A percentile compares a stretch with the other conserved stretches of the same genome.
phyloP scores from a whole-genome alignment of 1,140 invertebrate species.

The Meteorus sp. region DNA sequence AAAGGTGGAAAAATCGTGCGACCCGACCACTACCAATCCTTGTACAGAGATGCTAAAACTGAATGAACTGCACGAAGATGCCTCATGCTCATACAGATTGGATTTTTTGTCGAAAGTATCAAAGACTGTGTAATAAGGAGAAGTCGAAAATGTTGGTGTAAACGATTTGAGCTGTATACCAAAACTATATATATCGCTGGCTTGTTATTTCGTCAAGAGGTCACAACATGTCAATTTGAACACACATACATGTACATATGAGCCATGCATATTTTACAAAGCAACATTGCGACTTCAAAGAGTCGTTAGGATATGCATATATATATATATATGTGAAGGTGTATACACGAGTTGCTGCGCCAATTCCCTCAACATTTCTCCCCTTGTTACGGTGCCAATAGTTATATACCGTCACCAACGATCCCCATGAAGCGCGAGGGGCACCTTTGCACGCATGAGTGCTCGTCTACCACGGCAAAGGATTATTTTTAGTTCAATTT shows the following conservation, averaged over 20 bases:
- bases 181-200: no score
- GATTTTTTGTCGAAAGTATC: no score
- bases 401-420: not conserved
- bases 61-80: no score
- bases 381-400: conserved; percentile 14
- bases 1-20: not conserved
- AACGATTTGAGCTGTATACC: no score
- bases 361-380: conserved; percentile 10
- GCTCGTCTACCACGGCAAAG: conserved; percentile 45
- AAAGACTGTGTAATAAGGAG: no score
- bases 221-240: conserved; percentile 13
- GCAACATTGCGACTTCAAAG: conserved; percentile 44
- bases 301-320: conserved; percentile 26
- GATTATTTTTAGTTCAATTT: conserved; percentile 59
- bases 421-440: conserved; percentile 26
- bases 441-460: conserved; percentile 46
- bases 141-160: no score
- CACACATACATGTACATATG: no score
- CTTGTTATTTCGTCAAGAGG: no score
- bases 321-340: no score
- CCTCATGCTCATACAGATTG: no score
- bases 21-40: not conserved
- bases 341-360: conserved; percentile 2
- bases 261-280: conserved; percentile 33
- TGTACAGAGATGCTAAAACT: no score